phyloP scores from a whole-genome alignment of 92 coral and sea anemone species.

The Umimayanthus chanpuru region DNA sequence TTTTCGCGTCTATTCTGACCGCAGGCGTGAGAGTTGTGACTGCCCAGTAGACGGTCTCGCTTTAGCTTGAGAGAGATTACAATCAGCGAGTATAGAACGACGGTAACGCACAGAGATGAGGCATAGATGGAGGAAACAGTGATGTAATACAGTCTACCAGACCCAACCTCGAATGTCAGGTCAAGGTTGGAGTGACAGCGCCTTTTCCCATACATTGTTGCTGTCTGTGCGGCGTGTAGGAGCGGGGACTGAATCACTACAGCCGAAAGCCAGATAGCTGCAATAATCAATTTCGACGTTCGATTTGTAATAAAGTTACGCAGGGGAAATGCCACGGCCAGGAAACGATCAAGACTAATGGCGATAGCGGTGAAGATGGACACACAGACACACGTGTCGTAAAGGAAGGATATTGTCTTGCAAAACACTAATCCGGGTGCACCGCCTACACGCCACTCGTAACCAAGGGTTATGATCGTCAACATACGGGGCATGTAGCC shows the following conservation, averaged over 20 bases:
- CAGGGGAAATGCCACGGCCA: conserved; percentile 35
- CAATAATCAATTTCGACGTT: conserved; percentile 20
- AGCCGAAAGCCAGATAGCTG: conserved; percentile 17
- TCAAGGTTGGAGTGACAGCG: conserved; percentile 32
- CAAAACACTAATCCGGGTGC: conserved; percentile 14
- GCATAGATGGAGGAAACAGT: conserved; percentile 26
- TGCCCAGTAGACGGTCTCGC: conserved; percentile 16
- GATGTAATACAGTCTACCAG: conserved; percentile 28
- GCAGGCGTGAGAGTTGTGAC: conserved; percentile 3
- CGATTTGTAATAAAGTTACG: conserved; percentile 22
- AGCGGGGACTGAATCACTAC: conserved; percentile 11
- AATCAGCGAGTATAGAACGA: conserved; percentile 22
- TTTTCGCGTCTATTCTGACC: conserved; percentile 14
- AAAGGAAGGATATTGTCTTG: conserved; percentile 25
- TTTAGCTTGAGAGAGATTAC: conserved; percentile 30
- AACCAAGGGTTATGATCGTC: conserved; percentile 2
- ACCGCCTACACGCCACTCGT: conserved; percentile 15
- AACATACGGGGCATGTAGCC: conserved; percentile 42
- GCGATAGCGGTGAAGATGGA: conserved; percentile 41
- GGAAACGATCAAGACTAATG: conserved; percentile 35
- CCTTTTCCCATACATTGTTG: not conserved
- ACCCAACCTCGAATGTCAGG: conserved; percentile 21
- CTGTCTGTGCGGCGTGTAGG: conserved; percentile 20
- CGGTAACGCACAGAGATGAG: conserved; percentile 22
- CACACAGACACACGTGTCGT: conserved; percentile 44